Evolutionary conservation across 2,888 invertebrate species (phyloP).

Genomic region (Cataglyphis altisquamis): DNA sequence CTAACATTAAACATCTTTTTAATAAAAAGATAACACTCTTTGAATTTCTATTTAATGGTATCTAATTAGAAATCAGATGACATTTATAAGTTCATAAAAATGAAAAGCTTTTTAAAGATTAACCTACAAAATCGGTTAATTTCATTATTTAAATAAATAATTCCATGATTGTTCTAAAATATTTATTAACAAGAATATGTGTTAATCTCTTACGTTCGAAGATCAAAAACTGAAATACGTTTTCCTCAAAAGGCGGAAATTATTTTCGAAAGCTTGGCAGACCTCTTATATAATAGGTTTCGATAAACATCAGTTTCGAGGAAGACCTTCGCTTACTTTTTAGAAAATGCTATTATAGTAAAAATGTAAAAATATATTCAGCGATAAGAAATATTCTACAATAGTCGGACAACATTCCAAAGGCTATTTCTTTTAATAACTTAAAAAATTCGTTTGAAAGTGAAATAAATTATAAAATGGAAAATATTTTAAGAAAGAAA

Average conservation of each 20-base stretch:
- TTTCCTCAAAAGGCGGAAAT: constrained; percentile 21
- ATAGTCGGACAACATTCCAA: not conserved
- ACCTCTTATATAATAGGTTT: constrained; percentile 51
- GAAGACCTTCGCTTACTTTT: constrained; percentile 33
- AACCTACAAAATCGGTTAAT: not conserved
- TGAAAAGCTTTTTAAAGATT: not conserved
- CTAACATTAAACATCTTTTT: not conserved
- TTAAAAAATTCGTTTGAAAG: not conserved
- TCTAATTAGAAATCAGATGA: not conserved
- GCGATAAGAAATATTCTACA: constrained; percentile 31
- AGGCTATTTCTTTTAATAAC: not conserved
- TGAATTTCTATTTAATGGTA: not conserved
- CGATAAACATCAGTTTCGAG: constrained; percentile 49
- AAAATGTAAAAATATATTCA: constrained; percentile 30
- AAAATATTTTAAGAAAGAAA: not conserved
- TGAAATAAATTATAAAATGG: not conserved
- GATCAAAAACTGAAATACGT: not conserved
- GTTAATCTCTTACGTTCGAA: not conserved
- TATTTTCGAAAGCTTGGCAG: constrained; percentile 46
- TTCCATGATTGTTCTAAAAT: not conserved
- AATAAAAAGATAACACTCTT: not conserved
- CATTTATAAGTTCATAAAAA: not conserved
- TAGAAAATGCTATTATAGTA: constrained; percentile 30
- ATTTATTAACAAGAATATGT: not conserved
- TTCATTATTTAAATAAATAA: not conserved